Conservation (phyloP, 2,797 vertebrate species). For the Falco berigora region DNA sequence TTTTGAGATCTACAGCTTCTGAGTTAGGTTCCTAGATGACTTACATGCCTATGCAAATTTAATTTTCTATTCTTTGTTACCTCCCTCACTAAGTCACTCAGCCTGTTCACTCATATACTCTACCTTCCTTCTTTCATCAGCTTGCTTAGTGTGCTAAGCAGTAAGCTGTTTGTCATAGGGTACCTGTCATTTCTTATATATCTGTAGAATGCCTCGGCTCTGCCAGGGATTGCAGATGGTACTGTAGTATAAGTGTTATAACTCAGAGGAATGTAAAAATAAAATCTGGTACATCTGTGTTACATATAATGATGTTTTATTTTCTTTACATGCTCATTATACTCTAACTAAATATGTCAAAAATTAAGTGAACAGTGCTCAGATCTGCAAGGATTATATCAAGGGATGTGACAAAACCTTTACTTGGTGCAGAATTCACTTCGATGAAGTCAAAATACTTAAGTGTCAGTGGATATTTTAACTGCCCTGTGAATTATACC, state of each 20-base stretch:
- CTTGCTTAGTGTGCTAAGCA: slow-evolving; percentile 7
- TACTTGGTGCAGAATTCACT: not conserved
- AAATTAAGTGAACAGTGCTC: slow-evolving; percentile 40
- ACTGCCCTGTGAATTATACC: not conserved
- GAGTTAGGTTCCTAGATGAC: not conserved
- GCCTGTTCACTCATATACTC: not conserved
- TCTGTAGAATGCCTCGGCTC: slow-evolving; percentile 11
- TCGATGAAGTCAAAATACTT: not conserved
- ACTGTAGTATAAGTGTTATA: slow-evolving; percentile 22
- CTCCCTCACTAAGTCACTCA: not conserved
- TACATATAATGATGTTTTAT: slow-evolving; percentile 43
- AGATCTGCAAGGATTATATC: not conserved
- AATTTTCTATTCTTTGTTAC: slow-evolving; percentile 42
- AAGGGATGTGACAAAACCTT: not conserved
- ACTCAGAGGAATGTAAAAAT: slow-evolving; percentile 49
- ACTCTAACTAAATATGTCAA: slow-evolving; percentile 27
- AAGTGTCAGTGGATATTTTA: not conserved
- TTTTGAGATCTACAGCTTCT: not conserved
- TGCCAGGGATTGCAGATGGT: slow-evolving; percentile 49
- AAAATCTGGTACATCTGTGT: slow-evolving; percentile 44
- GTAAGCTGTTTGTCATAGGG: slow-evolving; percentile 51
- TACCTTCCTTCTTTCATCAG: slow-evolving; percentile 48
- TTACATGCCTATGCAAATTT: slow-evolving; percentile 7
- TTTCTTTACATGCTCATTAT: slow-evolving; percentile 30
- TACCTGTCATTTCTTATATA: slow-evolving; percentile 57